Conservation (phyloP, 2,888 invertebrate genomes). For the Pocota personata region DNA sequence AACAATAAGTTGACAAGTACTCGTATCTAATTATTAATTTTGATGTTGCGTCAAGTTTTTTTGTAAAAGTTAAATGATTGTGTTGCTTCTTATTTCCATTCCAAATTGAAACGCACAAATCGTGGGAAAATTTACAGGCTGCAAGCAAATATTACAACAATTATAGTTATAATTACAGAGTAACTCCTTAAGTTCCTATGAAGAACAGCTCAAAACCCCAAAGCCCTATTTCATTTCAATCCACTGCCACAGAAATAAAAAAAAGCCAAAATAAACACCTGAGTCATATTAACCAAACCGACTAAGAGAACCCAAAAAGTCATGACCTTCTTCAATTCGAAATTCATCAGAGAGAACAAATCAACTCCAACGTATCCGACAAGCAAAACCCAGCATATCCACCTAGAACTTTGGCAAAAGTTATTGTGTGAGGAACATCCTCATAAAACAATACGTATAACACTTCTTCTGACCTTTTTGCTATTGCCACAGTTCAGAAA, state of each 20-base stretch:
- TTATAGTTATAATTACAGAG: neutral
- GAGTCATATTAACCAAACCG: neutral
- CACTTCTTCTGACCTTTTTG: neutral
- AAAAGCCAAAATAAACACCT: constrained; percentile 3
- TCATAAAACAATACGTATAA: constrained; percentile 41
- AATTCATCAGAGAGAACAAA: constrained; percentile 49
- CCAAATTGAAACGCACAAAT: neutral
- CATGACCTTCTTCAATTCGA: constrained; percentile 49
- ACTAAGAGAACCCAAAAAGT: constrained; percentile 12
- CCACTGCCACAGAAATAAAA: neutral
- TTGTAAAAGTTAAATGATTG: neutral
- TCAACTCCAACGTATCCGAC: constrained; percentile 12
- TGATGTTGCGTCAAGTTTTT: neutral
- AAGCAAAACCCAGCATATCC: neutral
- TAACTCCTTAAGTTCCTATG: neutral
- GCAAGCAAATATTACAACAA: neutral
- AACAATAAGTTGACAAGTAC: too few relatives aligned
- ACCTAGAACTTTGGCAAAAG: constrained; percentile 35
- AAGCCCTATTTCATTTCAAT: neutral
- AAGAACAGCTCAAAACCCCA: neutral
- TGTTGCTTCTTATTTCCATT: neutral
- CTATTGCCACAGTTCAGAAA: neutral
- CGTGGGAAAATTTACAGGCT: neutral
- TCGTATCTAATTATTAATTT: neutral
- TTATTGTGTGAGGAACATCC: constrained; percentile 7